phyloP scores from a whole-genome alignment of 2,888 invertebrate genomes.

The Synanthedon myopaeformis region DNA sequence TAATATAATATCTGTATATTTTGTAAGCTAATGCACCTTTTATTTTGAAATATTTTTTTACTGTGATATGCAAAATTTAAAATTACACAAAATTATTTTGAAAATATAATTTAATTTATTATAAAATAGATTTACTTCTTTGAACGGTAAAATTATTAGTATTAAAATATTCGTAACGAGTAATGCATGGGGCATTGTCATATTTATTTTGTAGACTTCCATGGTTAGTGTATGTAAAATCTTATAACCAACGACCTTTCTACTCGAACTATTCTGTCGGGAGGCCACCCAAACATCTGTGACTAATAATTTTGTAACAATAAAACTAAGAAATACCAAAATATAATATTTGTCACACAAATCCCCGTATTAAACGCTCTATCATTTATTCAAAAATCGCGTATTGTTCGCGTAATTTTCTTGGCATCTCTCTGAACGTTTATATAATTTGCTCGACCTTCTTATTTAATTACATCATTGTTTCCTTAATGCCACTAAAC shows the following conservation, averaged over 20 bases:
- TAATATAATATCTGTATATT: too few relatives aligned
- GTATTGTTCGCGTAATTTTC: slow-evolving; percentile 9
- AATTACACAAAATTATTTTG: too few relatives aligned
- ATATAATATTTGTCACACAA: slow-evolving; percentile 11
- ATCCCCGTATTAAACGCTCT: slow-evolving; percentile 2
- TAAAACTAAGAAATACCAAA: slow-evolving; percentile 12
- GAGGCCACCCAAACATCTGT: slow-evolving; percentile 7
- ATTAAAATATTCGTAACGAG: too few relatives aligned
- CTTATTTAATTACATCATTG: slow-evolving; percentile 4
- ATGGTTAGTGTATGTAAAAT: background rate
- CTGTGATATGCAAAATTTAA: too few relatives aligned
- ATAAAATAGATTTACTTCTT: too few relatives aligned
- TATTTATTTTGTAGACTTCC: background rate
- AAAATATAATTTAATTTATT: too few relatives aligned
- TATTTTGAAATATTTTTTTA: too few relatives aligned
- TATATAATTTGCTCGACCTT: slow-evolving; percentile 8
- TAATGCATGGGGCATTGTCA: too few relatives aligned
- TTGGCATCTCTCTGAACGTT: slow-evolving; percentile 7
- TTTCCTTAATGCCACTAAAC: background rate
- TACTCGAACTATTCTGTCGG: background rate
- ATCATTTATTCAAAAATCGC: slow-evolving; percentile 5
- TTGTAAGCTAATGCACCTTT: too few relatives aligned
- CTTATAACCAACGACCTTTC: background rate
- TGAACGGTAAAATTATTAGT: too few relatives aligned
- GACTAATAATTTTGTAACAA: slow-evolving; percentile 6